These are phyloP conservation scores for Myathropa florea DNA, from an alignment of 2,888 invertebrate species.

Conservation along the genomic window DNA sequence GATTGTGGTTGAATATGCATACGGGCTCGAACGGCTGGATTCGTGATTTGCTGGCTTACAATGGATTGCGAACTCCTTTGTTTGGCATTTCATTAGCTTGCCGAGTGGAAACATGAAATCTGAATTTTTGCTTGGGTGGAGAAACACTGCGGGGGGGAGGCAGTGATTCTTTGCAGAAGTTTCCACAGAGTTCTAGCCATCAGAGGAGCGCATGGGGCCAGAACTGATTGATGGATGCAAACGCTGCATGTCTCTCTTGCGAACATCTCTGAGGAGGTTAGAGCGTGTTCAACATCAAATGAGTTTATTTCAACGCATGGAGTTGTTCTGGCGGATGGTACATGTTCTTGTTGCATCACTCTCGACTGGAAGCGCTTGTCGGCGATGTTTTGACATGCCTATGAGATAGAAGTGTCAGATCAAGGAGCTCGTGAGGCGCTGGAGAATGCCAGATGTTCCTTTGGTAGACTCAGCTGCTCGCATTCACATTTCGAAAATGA, in stretches of 20 bases:
- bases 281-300: not conserved
- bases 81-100: not conserved
- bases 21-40: slow-evolving; percentile 27
- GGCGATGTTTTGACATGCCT: not conserved
- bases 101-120: not conserved
- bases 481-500: not conserved
- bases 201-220: too few species aligned
- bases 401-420: not conserved
- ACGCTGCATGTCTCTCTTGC: too few species aligned
- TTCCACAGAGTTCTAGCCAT: too few species aligned
- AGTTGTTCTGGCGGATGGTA: not conserved
- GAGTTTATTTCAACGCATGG: not conserved
- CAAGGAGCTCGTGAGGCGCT: not conserved
- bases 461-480: not conserved
- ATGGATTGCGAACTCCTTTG: slow-evolving; percentile 26
- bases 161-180: not conserved
- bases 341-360: not conserved
- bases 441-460: not conserved
- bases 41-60: slow-evolving; percentile 49
- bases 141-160: not conserved
- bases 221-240: not conserved
- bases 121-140: not conserved
- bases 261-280: too few species aligned
- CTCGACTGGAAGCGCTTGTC: not conserved
- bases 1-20: slow-evolving; percentile 34